These are phyloP conservation scores for Indri indri DNA, from an alignment of 2,113 vertebrate species.

Conservation along the genomic window DNA sequence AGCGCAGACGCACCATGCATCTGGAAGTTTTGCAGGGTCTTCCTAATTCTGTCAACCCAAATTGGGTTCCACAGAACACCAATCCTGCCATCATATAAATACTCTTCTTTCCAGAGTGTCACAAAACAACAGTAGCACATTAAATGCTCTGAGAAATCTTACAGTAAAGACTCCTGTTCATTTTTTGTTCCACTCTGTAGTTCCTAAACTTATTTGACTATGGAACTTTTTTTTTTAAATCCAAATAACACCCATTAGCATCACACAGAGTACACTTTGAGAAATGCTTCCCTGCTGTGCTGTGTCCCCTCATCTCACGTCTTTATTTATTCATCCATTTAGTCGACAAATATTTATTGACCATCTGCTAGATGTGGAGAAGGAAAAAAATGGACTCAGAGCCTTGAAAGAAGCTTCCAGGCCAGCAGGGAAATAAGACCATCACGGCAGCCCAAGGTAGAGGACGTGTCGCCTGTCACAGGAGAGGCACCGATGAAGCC, in stretches of 20 bases:
- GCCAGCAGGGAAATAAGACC: not conserved
- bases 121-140: not conserved
- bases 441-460: not conserved
- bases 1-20: not conserved
- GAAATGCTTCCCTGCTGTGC: not conserved
- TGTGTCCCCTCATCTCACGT: not conserved
- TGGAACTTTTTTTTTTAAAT: no score
- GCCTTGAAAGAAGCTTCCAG: not conserved
- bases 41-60: not conserved
- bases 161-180: not conserved
- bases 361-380: not conserved
- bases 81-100: not conserved
- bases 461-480: accelerated
- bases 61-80: not conserved
- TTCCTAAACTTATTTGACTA: not conserved
- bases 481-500: not conserved
- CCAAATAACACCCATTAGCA: not conserved
- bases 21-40: not conserved
- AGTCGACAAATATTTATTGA: not conserved
- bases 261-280: not conserved
- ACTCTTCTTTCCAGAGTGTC: not conserved
- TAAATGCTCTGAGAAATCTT: not conserved
- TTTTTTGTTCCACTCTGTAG: not conserved
- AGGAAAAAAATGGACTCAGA: not conserved
- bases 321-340: not conserved